These are phyloP conservation scores for Hyposoter didymator DNA, from an alignment of 2,888 invertebrate species.

Conservation along the genomic window DNA sequence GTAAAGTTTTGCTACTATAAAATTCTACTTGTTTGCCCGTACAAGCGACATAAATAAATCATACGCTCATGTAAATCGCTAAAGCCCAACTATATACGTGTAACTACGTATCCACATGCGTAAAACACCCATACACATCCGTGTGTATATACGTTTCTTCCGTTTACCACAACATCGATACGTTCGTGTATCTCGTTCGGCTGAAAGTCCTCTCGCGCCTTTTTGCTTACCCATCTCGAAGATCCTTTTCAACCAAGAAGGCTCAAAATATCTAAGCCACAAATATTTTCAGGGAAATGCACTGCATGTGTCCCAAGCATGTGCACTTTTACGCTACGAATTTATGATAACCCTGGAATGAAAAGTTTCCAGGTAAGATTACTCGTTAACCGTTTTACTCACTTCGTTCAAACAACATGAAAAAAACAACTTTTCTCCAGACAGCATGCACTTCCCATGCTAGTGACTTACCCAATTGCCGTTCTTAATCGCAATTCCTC, in stretches of 20 bases:
- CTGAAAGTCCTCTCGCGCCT: constrained; percentile 17
- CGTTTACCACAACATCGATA: constrained; percentile 41
- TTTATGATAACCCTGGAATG: constrained; percentile 45
- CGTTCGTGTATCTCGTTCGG: constrained; percentile 2
- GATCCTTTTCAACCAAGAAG: constrained; percentile 33
- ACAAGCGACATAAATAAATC: constrained; percentile 76
- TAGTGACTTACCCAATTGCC: neutral
- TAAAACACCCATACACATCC: neutral
- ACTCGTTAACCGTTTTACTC: constrained; percentile 28
- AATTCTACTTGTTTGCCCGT: constrained; percentile 75
- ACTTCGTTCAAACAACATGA: constrained; percentile 4
- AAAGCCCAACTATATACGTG: constrained; percentile 44
- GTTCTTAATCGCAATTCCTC: neutral
- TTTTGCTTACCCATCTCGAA: constrained; percentile 25
- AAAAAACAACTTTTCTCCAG: constrained; percentile 2
- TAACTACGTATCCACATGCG: constrained; percentile 2
- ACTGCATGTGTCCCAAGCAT: constrained; percentile 18
- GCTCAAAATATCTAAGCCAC: neutral
- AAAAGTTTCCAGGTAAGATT: constrained; percentile 36
- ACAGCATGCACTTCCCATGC: neutral
- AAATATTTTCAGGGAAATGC: neutral
- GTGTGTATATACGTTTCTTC: neutral
- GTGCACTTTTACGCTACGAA: constrained; percentile 48
- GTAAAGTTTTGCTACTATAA: constrained; percentile 75
- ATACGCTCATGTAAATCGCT: constrained; percentile 75